Conservation (phyloP, 2,797 vertebrate species). For the Lindbergichthys nudifrons region DNA sequence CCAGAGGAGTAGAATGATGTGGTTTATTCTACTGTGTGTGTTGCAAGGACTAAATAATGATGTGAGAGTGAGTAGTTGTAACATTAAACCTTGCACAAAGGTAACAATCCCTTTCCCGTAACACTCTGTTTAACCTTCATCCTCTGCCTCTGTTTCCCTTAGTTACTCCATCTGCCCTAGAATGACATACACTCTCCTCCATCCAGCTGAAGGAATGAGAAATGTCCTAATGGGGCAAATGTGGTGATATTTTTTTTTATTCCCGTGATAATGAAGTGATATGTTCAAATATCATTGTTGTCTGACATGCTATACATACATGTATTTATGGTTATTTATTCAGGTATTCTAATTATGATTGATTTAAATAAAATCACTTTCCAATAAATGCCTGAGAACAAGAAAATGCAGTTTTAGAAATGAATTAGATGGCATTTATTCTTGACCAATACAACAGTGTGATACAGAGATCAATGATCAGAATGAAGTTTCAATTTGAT, state of each 20-base stretch:
- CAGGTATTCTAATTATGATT: too few species aligned
- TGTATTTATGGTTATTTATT: background rate
- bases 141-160: background rate
- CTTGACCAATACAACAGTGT: too few species aligned
- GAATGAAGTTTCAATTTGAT: too few species aligned
- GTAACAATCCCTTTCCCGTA: conserved; percentile 4
- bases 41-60: conserved; percentile 28
- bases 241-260: background rate
- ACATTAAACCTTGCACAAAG: background rate
- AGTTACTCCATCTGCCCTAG: conserved; percentile 1
- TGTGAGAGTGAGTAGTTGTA: conserved; percentile 39
- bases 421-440: too few species aligned
- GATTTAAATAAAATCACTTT: too few species aligned
- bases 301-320: background rate
- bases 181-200: background rate
- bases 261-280: background rate
- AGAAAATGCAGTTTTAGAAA: too few species aligned
- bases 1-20: conserved; percentile 3
- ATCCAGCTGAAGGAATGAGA: background rate
- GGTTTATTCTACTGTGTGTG: conserved; percentile 15
- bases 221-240: background rate
- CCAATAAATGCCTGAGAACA: too few species aligned
- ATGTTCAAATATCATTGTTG: background rate
- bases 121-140: conserved; percentile 4
- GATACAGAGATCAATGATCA: too few species aligned